Conservation (phyloP, 2,888 invertebrate species). For the Cerastoderma edule region DNA sequence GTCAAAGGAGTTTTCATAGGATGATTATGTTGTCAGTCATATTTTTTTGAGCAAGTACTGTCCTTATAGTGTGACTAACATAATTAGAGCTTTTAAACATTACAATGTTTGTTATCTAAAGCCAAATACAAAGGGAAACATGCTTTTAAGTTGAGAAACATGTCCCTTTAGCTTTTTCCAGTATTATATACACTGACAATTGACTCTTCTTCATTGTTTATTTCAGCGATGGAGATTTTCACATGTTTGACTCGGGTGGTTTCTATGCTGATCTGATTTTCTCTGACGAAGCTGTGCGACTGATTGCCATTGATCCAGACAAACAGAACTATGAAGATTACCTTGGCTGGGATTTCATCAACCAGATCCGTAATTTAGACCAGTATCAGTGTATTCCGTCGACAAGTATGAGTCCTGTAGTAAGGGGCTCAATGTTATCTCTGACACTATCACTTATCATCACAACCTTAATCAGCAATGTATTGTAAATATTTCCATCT, state of each 20-base stretch:
- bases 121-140: too few species aligned
- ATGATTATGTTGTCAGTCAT: too few species aligned
- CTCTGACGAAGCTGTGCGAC: constrained; percentile 96
- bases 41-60: too few species aligned
- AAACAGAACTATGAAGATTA: constrained; percentile 77
- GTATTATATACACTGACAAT: too few species aligned
- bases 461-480: not conserved
- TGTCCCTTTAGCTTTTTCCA: too few species aligned
- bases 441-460: constrained; percentile 8
- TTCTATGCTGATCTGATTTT: constrained; percentile 97
- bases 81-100: too few species aligned
- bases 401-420: constrained; percentile 34
- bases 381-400: constrained; percentile 76
- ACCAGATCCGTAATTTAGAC: constrained; percentile 73
- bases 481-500: not conserved
- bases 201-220: not conserved
- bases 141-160: too few species aligned
- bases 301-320: constrained; percentile 89
- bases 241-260: constrained; percentile 94
- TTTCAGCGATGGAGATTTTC: constrained; percentile 87
- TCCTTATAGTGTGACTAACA: too few species aligned
- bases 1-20: too few species aligned
- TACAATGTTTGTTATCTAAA: too few species aligned
- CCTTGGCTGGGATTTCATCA: constrained; percentile 77
- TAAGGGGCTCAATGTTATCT: not conserved